A percentile compares a stretch with the other conserved stretches of the same genome.
phyloP scores from a whole-genome alignment of 2,797 vertebrate genomes.

The Vespertilio murinus region DNA sequence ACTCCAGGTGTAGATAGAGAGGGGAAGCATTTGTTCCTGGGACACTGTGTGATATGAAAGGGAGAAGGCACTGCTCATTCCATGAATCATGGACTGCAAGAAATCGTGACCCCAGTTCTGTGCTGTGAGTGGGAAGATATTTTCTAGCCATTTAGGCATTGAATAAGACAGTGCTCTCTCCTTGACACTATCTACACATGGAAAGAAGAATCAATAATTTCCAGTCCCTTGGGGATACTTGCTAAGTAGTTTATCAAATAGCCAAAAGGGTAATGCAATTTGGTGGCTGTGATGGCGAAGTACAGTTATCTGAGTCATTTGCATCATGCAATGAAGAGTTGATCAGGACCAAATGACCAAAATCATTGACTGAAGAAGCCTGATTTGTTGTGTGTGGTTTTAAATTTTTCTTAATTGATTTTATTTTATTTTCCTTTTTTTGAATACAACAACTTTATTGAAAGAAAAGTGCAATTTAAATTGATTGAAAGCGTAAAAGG shows the following conservation, averaged over 20 bases:
- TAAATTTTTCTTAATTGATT: neutral
- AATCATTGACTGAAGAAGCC: conserved; percentile 1
- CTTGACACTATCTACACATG: neutral
- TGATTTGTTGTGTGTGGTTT: neutral
- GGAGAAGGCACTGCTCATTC: neutral
- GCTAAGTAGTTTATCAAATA: neutral
- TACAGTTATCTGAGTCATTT: conserved; percentile 35
- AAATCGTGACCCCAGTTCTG: neutral
- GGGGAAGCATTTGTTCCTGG: neutral
- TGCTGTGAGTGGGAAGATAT: neutral
- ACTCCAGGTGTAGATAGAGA: neutral
- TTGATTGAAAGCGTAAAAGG: no score
- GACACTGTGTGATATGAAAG: neutral
- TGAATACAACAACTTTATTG: no score
- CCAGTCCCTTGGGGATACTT: neutral
- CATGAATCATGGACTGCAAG: neutral
- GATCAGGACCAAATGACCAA: neutral
- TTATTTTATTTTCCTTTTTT: no score
- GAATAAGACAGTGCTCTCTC: neutral
- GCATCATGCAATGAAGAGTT: neutral
- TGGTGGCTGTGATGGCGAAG: neutral
- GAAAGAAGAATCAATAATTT: conserved; percentile 31
- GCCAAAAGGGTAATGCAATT: conserved; percentile 4
- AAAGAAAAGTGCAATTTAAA: no score
- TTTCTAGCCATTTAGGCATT: neutral